These are phyloP conservation scores for Entosphenus tridentatus DNA, from an alignment of 2,113 vertebrate species.

Conservation along the genomic window DNA sequence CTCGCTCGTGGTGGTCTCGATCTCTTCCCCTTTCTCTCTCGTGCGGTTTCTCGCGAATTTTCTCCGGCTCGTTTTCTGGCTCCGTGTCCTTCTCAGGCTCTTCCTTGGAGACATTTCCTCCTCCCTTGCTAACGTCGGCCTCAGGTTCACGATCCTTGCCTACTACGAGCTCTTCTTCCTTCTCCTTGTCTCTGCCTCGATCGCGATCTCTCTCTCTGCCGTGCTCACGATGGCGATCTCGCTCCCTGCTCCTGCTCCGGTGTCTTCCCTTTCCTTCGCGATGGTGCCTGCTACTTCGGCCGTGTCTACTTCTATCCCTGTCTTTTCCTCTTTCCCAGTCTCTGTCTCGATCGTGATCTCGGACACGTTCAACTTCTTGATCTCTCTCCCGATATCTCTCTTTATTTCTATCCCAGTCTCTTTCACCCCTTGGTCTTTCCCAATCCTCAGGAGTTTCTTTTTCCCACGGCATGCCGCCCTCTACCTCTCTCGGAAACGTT, in stretches of 20 bases:
- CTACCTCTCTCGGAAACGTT: too few relatives aligned
- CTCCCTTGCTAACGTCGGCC: too few relatives aligned
- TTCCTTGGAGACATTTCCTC: too few relatives aligned
- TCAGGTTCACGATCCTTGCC: too few relatives aligned
- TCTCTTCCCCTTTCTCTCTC: too few relatives aligned
- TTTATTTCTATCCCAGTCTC: not conserved
- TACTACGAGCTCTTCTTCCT: not conserved
- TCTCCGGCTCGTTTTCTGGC: too few relatives aligned
- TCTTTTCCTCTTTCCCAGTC: not conserved
- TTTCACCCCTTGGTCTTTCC: not conserved
- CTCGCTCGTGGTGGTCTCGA: too few relatives aligned
- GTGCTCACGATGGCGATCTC: not conserved
- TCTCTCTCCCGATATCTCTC: conserved; percentile 4
- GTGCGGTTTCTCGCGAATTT: too few relatives aligned
- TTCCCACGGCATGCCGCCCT: too few relatives aligned
- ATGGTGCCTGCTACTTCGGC: not conserved
- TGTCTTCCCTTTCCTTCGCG: not conserved
- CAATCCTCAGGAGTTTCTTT: too few relatives aligned
- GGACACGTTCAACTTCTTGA: not conserved
- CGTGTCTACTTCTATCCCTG: not conserved
- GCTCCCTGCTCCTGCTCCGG: not conserved
- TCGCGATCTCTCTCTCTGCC: conserved; percentile 1
- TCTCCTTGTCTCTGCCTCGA: not conserved
- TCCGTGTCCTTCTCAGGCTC: too few relatives aligned
- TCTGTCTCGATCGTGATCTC: not conserved